Conservation (phyloP, 2,888 invertebrate species). For the Zonitis immaculata region DNA sequence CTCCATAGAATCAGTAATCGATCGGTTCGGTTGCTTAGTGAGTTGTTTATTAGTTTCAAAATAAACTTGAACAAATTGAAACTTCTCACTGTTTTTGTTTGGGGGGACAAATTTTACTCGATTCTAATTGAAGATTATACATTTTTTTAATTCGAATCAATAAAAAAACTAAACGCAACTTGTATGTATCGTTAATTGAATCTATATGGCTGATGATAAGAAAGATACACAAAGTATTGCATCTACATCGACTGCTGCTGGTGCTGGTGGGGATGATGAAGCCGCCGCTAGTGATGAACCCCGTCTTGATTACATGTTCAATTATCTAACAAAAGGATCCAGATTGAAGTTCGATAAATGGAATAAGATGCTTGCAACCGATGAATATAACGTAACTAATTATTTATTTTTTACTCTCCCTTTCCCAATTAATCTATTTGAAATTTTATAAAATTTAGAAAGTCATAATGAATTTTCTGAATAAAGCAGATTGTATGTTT, state of each 20-base stretch:
- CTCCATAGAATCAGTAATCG: background rate
- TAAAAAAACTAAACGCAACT: too few species aligned
- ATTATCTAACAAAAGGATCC: conserved; percentile 67
- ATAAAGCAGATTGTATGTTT: conserved; percentile 48
- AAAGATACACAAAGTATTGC: conserved; percentile 41
- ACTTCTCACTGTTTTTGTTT: too few species aligned
- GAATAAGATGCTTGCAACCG: conserved; percentile 71
- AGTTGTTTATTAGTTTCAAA: conserved; percentile 32
- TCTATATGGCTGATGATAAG: conserved; percentile 30
- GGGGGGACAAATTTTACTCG: conserved; percentile 23
- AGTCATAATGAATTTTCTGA: conserved; percentile 53
- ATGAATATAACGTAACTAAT: conserved; percentile 61
- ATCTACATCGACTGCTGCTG: too few species aligned
- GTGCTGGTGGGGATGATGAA: conserved; percentile 17
- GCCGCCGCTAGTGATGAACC: conserved; percentile 57
- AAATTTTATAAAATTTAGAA: conserved; percentile 46
- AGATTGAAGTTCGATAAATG: conserved; percentile 84
- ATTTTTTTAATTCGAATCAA: background rate
- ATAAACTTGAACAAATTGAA: conserved; percentile 24
- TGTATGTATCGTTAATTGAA: background rate
- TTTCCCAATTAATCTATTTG: too few species aligned
- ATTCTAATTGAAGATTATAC: too few species aligned
- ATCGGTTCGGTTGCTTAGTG: conserved; percentile 32
- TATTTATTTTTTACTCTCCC: background rate
- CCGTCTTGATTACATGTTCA: conserved; percentile 73